phyloP scores from a whole-genome alignment of 2,113 vertebrate species.

The Psittacus erithacus region DNA sequence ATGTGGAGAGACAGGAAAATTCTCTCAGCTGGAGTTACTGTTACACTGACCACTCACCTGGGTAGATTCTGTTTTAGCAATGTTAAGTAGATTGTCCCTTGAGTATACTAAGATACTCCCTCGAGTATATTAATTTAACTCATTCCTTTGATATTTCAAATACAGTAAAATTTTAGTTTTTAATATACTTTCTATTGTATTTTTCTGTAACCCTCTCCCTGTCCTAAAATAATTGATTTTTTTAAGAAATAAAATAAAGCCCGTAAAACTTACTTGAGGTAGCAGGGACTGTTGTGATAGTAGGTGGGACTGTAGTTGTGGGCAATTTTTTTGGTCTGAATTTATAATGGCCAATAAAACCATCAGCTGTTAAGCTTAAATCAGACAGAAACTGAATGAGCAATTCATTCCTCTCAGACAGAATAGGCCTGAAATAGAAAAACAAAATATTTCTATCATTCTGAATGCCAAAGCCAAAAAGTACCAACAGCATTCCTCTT shows the following conservation, averaged over 20 bases:
- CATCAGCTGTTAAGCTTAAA: slow-evolving; percentile 95
- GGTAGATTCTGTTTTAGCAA: not conserved
- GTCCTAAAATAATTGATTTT: not conserved
- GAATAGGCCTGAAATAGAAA: slow-evolving; percentile 84
- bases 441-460: not conserved
- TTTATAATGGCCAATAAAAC: slow-evolving; percentile 96
- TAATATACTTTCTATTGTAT: not conserved
- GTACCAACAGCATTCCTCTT: not conserved
- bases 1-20: not conserved
- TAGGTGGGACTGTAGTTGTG: slow-evolving; percentile 78
- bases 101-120: not conserved
- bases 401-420: slow-evolving; percentile 93
- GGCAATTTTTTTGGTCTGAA: slow-evolving; percentile 91
- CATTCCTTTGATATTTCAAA: not conserved
- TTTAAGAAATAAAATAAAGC: not conserved
- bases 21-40: not conserved
- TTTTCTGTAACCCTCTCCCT: not conserved
- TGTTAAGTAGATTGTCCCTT: not conserved
- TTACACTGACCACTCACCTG: not conserved
- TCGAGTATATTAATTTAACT: not conserved
- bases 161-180: not conserved
- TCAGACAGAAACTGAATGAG: slow-evolving; percentile 97
- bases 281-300: slow-evolving; percentile 80
- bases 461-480: not conserved
- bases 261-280: slow-evolving; percentile 83